phyloP scores from a whole-genome alignment of 2,113 vertebrate genomes.

The Holacanthus passer region DNA sequence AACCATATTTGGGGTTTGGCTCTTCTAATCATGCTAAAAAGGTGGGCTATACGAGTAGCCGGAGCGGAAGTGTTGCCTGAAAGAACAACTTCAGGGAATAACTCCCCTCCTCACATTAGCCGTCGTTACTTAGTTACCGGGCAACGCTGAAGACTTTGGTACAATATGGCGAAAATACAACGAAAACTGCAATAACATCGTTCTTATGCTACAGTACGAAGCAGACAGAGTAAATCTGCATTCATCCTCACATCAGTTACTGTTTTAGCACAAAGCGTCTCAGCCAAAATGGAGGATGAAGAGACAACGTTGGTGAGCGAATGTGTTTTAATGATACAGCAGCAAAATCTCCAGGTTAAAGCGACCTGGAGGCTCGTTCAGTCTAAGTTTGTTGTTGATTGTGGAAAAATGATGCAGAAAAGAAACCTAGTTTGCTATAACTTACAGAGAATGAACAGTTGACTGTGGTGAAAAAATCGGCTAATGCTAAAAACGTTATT shows the following conservation, averaged over 20 bases:
- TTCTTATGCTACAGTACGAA: neutral
- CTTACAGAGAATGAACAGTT: neutral
- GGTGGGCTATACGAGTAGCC: rapidly evolving
- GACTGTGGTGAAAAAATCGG: too few species aligned
- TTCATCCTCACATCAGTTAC: neutral
- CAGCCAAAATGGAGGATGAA: constrained; percentile 78
- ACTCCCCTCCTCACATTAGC: rapidly evolving
- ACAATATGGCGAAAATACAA: constrained; percentile 78
- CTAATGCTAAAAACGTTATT: neutral
- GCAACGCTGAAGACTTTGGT: constrained; percentile 57
- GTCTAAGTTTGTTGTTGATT: neutral
- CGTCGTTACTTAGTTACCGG: constrained; percentile 73
- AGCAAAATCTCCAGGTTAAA: neutral
- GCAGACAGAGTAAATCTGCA: neutral
- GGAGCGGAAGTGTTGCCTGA: constrained; percentile 4
- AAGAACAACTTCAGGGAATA: rapidly evolving
- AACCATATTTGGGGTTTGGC: rapidly evolving
- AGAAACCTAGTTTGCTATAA: neutral
- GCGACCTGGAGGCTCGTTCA: neutral
- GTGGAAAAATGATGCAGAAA: too few species aligned
- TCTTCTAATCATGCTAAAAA: neutral
- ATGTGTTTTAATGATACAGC: neutral
- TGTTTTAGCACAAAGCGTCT: neutral
- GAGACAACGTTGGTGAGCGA: constrained; percentile 80
- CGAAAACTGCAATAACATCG: neutral